A percentile compares a stretch with the other conserved stretches of the same genome.
phyloP scores from a whole-genome alignment of 2,888 invertebrate species.

The Mythimna impura region DNA sequence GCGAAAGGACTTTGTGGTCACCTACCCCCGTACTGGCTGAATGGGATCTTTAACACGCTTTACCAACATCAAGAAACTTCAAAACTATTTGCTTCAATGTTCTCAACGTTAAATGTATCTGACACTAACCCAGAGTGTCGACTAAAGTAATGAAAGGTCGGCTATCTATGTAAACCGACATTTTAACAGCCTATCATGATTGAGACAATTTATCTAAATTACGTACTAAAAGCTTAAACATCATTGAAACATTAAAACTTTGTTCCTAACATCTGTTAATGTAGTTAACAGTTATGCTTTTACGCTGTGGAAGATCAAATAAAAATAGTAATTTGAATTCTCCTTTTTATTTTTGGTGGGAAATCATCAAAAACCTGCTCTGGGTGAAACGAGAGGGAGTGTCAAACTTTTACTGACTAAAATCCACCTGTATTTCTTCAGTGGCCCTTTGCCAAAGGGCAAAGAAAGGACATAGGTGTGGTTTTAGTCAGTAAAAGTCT shows the following conservation, averaged over 20 bases:
- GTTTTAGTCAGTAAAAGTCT: too few species aligned
- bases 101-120: conserved; percentile 31
- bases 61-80: conserved; percentile 30
- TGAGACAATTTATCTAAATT: conserved; percentile 47
- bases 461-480: too few species aligned
- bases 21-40: neutral
- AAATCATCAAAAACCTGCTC: too few species aligned
- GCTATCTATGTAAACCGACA: neutral
- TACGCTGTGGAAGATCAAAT: neutral
- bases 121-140: conserved; percentile 9
- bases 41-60: conserved; percentile 18
- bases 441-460: too few species aligned
- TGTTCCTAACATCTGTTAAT: conserved; percentile 35
- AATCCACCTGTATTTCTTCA: too few species aligned
- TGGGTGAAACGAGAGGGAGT: too few species aligned
- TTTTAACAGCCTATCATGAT: conserved; percentile 36
- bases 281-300: conserved; percentile 21
- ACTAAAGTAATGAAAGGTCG: conserved; percentile 21
- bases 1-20: neutral
- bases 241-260: conserved; percentile 40
- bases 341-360: too few species aligned
- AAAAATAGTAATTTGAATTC: too few species aligned
- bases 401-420: too few species aligned
- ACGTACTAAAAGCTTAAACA: conserved; percentile 32
- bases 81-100: conserved; percentile 31